phyloP scores from a whole-genome alignment of 2,888 invertebrate genomes.

The Gastracanthus pulcherrimus region DNA sequence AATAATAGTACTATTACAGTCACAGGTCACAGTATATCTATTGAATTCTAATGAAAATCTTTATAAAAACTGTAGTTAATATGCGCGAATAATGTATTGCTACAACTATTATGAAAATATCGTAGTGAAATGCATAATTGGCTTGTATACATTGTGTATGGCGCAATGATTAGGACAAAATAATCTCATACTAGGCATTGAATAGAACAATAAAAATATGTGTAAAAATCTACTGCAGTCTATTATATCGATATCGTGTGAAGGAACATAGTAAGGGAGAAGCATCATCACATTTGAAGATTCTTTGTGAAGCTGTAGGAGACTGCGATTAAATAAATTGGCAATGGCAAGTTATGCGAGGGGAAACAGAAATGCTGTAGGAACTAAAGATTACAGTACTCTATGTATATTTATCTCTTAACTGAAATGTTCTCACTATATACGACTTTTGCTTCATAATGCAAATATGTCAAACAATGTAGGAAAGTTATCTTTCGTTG shows the following conservation, averaged over 20 bases:
- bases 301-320: not conserved
- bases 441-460: not conserved
- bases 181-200: conserved; percentile 15
- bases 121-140: not conserved
- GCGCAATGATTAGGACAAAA: conserved; percentile 11
- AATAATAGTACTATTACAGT: not conserved
- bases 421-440: not conserved
- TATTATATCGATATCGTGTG: conserved; percentile 2
- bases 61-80: conserved; percentile 23
- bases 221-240: conserved; percentile 19
- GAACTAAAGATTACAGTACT: not conserved
- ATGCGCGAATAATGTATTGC: not conserved
- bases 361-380: conserved; percentile 2
- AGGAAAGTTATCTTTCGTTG: no score
- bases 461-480: not conserved
- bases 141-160: not conserved
- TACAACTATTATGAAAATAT: not conserved
- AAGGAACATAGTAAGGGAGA: conserved; percentile 18
- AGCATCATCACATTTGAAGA: not conserved
- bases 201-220: not conserved
- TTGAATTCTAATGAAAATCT: not conserved
- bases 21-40: not conserved
- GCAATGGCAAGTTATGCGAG: conserved; percentile 7
- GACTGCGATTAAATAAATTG: not conserved
- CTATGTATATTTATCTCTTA: not conserved